Conservation (phyloP, 2,888 invertebrate species). For the Spodoptera littoralis region DNA sequence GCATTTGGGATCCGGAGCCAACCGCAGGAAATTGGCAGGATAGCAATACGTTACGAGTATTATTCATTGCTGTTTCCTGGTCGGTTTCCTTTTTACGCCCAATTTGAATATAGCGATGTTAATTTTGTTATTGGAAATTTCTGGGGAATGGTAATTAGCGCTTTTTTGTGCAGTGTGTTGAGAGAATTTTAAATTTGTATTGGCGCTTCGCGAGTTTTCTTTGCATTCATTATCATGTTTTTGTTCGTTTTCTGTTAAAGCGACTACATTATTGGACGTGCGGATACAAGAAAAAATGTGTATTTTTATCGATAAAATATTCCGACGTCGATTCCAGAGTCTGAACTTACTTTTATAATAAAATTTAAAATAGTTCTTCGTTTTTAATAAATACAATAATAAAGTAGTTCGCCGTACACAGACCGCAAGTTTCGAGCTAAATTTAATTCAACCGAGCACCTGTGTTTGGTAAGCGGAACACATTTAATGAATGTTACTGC, state of each 20-base stretch:
- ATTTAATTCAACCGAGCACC: constrained; percentile 43
- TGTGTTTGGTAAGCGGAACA: constrained; percentile 34
- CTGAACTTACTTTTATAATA: too few species aligned
- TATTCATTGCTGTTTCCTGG: constrained; percentile 64
- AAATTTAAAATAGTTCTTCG: too few species aligned
- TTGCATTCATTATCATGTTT: constrained; percentile 7
- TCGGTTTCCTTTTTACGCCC: constrained; percentile 56
- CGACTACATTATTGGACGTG: not conserved
- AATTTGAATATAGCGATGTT: constrained; percentile 57
- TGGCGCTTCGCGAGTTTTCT: constrained; percentile 20
- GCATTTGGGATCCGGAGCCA: constrained; percentile 54
- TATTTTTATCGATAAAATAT: not conserved
- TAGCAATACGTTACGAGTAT: constrained; percentile 67
- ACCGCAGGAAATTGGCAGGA: constrained; percentile 66
- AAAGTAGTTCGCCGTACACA: not conserved
- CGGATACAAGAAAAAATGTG: not conserved
- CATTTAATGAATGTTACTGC: constrained; percentile 55
- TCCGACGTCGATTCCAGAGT: too few species aligned
- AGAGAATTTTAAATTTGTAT: constrained; percentile 36
- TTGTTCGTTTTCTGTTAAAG: not conserved
- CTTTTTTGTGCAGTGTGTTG: constrained; percentile 2
- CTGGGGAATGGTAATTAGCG: constrained; percentile 35
- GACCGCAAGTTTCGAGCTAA: constrained; percentile 31
- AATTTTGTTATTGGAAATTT: constrained; percentile 48
- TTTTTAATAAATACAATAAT: not conserved